Evolutionary conservation across 2,113 vertebrate species (phyloP), one percentile per base, ranked within the genome.

Genomic region (Callospermophilus lateralis): DNA sequence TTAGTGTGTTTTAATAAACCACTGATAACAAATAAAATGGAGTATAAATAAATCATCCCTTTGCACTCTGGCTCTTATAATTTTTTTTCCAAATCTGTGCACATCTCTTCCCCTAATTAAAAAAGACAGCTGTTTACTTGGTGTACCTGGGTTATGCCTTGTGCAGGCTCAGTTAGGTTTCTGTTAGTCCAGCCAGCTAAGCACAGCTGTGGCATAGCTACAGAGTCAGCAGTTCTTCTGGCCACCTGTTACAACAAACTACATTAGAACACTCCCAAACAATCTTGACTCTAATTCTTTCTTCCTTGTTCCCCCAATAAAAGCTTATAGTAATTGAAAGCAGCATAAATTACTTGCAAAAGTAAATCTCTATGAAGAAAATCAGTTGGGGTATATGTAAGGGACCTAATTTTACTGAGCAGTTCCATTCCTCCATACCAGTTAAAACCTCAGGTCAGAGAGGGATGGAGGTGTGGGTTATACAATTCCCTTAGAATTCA

Each of bases 281-380:
- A 91, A 65, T 94, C 78, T 70, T 53, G n/a, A 87, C 85, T 97
- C 74, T 55, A 32, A 30, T 94, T 93, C 76, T 87, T 81, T 84
- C 80, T 84, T 92, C 73, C 73, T 53, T 6, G 5, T 4, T 39
- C 2, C 22, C 26, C 51, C 34, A 48, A 4, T 48, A 95, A 87
- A 30, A 84, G 85, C 39, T 85, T 28, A 22, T 4, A 74, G 74
- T 95, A 96, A 96, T 87, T 84, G 97, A 95, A 94, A 97, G 17
- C 74, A 96, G 96, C 96, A 92, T 55, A 96, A 94, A 94, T 73
- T 72, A 81, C 80, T 85, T 92, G 78, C 89, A 91, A 81, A 81
- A 84, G 73, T 88, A 94, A 97, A 92, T 90, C 73, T 91, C n/a
- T 72, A 51, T 96, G 87, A 97, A 88, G 96, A 76, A 79, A 92